phyloP scores from a whole-genome alignment of 1,140 invertebrate species.

The Drosophila lacteicornis region DNA sequence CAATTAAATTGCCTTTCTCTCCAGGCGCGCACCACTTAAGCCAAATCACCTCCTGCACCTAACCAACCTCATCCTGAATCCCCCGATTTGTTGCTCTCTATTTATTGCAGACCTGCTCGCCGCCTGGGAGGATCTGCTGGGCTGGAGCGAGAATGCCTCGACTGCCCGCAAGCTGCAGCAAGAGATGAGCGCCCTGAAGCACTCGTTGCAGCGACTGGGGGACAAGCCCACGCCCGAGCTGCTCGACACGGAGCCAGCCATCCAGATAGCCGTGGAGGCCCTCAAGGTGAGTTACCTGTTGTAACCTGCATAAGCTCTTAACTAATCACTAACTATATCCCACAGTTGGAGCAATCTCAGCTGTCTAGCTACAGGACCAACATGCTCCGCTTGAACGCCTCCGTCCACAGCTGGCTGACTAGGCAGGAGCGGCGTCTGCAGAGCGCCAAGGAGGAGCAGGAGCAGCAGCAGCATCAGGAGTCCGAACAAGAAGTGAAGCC shows the following conservation, averaged over 20 bases:
- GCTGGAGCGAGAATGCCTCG: slow-evolving; percentile 84
- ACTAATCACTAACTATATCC: slow-evolving; percentile 2
- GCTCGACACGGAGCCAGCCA: slow-evolving; percentile 82
- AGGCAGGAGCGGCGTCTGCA: slow-evolving; percentile 85
- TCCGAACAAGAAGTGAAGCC: slow-evolving; percentile 63
- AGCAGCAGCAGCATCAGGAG: slow-evolving; percentile 50
- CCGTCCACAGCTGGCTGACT: slow-evolving; percentile 90
- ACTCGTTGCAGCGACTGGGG: slow-evolving; percentile 68
- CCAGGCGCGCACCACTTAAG: slow-evolving; percentile 13
- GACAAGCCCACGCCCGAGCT: slow-evolving; percentile 67
- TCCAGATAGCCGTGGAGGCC: slow-evolving; percentile 80
- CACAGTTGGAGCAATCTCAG: slow-evolving; percentile 87
- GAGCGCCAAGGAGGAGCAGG: slow-evolving; percentile 57
- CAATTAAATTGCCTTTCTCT: slow-evolving; percentile 68
- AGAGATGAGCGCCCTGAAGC: slow-evolving; percentile 80
- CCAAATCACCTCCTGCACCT: slow-evolving; percentile 1
- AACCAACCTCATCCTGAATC: slow-evolving; percentile 25
- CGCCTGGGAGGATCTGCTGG: slow-evolving; percentile 81
- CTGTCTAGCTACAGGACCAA: slow-evolving; percentile 90
- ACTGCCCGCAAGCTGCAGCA: slow-evolving; percentile 79
- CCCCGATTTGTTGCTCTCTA: slow-evolving; percentile 13
- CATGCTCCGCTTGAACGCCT: slow-evolving; percentile 90
- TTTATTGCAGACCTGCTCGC: slow-evolving; percentile 75
- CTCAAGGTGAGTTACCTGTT: slow-evolving; percentile 62
- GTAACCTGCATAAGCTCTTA: neutral